phyloP scores from a whole-genome alignment of 2,797 vertebrate species.

The Hapalemur alaotrensis region DNA sequence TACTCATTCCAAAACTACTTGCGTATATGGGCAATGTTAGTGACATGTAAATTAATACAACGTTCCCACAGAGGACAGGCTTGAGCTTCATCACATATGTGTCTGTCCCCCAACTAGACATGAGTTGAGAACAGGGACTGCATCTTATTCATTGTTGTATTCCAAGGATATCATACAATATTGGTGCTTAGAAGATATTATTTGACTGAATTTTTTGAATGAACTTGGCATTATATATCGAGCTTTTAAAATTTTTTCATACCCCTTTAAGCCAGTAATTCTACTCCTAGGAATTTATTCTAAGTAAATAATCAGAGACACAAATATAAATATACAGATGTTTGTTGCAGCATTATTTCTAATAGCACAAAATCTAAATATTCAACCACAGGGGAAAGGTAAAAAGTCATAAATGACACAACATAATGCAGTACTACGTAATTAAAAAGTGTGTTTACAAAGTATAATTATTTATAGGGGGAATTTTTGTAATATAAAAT shows the following conservation, averaged over 20 bases:
- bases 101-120: neutral
- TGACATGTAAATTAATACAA: neutral
- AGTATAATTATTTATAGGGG: conserved; percentile 43
- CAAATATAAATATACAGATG: neutral
- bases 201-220: neutral
- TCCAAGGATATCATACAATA: neutral
- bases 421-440: neutral
- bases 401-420: conserved; percentile 1
- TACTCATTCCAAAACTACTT: neutral
- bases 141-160: neutral
- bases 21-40: neutral
- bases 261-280: neutral
- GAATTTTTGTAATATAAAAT: neutral
- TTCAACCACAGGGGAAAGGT: conserved; percentile 22
- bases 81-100: neutral
- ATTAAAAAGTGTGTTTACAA: neutral
- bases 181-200: neutral
- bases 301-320: conserved; percentile 23
- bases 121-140: neutral
- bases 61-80: neutral
- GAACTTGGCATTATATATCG: neutral
- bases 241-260: neutral
- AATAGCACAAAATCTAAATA: conserved; percentile 44
- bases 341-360: neutral
- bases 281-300: neutral